These are phyloP conservation scores for Drosophila sechellia DNA, from an alignment of 1,140 invertebrate species.

Conservation along the genomic window DNA sequence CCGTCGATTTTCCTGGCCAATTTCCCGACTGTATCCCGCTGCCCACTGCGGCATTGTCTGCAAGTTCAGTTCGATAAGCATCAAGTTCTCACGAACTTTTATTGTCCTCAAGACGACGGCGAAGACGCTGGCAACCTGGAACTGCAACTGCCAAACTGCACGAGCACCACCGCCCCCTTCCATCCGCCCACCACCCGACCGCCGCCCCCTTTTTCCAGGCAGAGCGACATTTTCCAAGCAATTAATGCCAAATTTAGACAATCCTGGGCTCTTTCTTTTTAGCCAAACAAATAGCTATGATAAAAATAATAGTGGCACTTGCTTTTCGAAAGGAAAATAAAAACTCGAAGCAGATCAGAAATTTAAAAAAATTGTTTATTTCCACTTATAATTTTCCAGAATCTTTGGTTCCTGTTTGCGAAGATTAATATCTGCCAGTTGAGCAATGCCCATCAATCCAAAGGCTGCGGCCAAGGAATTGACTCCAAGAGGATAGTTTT, in stretches of 20 bases:
- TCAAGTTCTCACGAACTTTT: slow-evolving; percentile 83
- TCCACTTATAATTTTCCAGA: no score
- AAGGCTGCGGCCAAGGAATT: neutral
- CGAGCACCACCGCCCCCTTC: slow-evolving; percentile 23
- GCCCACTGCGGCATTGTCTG: slow-evolving; percentile 63
- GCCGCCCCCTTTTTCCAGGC: neutral
- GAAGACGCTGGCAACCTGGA: slow-evolving; percentile 20
- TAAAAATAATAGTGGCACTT: slow-evolving; percentile 3
- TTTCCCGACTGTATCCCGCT: slow-evolving; percentile 24
- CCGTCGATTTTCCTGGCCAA: slow-evolving; percentile 9
- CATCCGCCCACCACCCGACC: neutral
- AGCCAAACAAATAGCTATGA: neutral
- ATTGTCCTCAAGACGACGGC: slow-evolving; percentile 60
- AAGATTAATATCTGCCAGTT: neutral
- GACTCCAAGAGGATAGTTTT: neutral
- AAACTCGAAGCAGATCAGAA: neutral
- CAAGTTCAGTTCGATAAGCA: slow-evolving; percentile 73
- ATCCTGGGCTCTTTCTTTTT: slow-evolving; percentile 12
- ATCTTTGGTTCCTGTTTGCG: neutral
- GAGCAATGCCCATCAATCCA: neutral
- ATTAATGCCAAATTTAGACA: slow-evolving; percentile 68
- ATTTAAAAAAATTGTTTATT: neutral
- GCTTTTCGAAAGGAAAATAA: neutral
- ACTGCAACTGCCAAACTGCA: slow-evolving; percentile 33
- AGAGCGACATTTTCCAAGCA: slow-evolving; percentile 59